Base-by-base conservation (phyloP, 1,140 invertebrate genomes). In the Lutraria rhynchaena region DNA sequence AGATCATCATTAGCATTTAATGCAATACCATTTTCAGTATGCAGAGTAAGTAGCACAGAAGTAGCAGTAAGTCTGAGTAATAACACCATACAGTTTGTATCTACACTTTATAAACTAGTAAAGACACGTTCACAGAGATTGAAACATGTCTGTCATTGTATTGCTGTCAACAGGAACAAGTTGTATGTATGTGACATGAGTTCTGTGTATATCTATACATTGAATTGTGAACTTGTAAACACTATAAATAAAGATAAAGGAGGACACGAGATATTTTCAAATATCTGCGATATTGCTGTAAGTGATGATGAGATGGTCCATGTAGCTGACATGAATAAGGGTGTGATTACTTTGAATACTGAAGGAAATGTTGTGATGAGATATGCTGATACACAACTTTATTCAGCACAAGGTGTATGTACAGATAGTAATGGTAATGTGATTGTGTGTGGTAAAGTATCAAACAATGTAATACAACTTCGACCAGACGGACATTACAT, bases 341-440 rank as follows among this genome's bases (percentile, higher is more conserved):
- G 27, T 27, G 4, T 58, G 3, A 27, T 29, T 9, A 63, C 35
- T 41, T 29, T 58, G 5, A n/a, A 53, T 53, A 53, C 5, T 7
- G n/a, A 53, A 5, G 51, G 51, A 9, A 53, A 53, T 5, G 7
- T 58, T 27, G 13, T 35, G n/a, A 41, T 33, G 60, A 41, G 44
- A 22, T 24, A 1, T 22, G 3, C 55, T 2, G 55, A 58, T 29
- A 29, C 4, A 58, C 11, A 4, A 58, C 15, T 58, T 22, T 2
- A 15, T 29, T 2, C n/a, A 29, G n/a, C 55, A 58, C 55, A 58
- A 33, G 58, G 31, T 11, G 31, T 35, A 35, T 61, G 58, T 61
- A 35, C 58, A 1, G 58, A 61, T 61, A 33, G 31, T 17, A 19
- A 5, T 17, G 58, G 58, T 33, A 61, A 61, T 61, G 31, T 61